Base-by-base conservation (phyloP, 1,140 invertebrate species). In the Phymorhynchus buccinoides region DNA sequence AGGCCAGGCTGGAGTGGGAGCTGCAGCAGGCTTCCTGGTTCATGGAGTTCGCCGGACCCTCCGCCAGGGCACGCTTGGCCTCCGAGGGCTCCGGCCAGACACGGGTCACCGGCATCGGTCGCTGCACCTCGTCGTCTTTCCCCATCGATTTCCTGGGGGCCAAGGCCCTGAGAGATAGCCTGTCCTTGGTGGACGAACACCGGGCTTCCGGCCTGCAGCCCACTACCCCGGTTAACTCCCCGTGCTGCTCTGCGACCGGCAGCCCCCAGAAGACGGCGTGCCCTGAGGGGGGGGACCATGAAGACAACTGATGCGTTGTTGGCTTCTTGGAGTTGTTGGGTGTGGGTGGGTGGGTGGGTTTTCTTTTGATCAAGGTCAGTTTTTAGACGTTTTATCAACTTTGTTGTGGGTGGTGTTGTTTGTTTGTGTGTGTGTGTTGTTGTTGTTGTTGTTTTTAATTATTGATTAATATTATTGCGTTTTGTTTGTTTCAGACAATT, bases 1-100 rank as follows among this genome's bases (percentile, higher is more conserved):
- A 39, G 39, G 75, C 75, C 37, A 41, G 75, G 42, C 75, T 42
- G 75, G 39, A 78, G 14, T 44, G 75, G 75, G 37, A 78, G 75
- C 75, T 42, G 27, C 37, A 78, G 42, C 75, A 78, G 75, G 3
- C 37, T 3, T 78, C 37, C 14, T 44, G 75, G 75, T 78, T 78
- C 39, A 14, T 44, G 39, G 9, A 78, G 27, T 42, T 30, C 75
- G 1, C 75, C 37, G 22, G 27, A 9, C 16, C 30, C 12, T 16
- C 37, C 1, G 3, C 0, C 42, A 44, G 71, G 71, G 37, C n/a
- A 32, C 3, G 37, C 27, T 7, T 32, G 66, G 66, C 66, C 27
- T 4, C 71, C 30, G 71, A 41, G 37, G 71, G 71, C 14, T 35
- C 3, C 32, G 71, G 71, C 32, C 37, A 68, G 27, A 68, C 27